Conservation (phyloP, 2,113 vertebrate species). For the Corapipo altera region DNA sequence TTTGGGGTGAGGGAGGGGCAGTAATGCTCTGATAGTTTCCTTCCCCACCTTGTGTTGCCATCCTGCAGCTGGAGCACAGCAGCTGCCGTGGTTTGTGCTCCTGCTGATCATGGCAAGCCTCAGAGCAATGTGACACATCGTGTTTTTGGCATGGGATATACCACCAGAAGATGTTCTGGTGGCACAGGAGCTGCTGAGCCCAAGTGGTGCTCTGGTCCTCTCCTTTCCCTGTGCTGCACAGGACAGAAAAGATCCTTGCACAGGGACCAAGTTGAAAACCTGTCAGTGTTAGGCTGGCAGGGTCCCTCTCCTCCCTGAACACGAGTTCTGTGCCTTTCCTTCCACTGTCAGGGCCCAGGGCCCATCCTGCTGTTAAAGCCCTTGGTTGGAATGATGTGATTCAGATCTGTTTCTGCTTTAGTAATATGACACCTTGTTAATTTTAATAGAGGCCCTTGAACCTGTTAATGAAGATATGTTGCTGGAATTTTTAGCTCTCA, state of each 20-base stretch:
- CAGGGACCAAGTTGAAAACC: background rate
- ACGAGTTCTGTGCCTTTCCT: background rate
- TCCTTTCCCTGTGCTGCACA: background rate
- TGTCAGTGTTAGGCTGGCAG: background rate
- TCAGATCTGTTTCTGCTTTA: background rate
- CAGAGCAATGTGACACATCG: accelerated
- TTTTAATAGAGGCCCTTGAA: constrained; percentile 27
- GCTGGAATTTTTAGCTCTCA: constrained; percentile 21
- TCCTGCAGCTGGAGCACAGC: accelerated
- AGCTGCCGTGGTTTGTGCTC: background rate
- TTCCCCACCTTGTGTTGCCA: accelerated
- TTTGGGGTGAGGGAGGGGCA: background rate
- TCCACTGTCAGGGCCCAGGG: background rate
- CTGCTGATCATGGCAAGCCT: background rate
- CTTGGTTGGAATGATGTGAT: background rate
- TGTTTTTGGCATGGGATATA: background rate
- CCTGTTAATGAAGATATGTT: background rate
- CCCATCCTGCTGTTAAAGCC: background rate
- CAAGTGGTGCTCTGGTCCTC: background rate
- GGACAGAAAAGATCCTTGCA: background rate
- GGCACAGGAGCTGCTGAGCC: background rate
- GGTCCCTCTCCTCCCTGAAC: background rate
- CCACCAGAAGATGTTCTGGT: background rate
- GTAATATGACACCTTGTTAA: background rate
- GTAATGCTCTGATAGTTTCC: background rate